Conservation (phyloP, 92 coral and sea anemone species). For the Plumapathes pennacea region DNA sequence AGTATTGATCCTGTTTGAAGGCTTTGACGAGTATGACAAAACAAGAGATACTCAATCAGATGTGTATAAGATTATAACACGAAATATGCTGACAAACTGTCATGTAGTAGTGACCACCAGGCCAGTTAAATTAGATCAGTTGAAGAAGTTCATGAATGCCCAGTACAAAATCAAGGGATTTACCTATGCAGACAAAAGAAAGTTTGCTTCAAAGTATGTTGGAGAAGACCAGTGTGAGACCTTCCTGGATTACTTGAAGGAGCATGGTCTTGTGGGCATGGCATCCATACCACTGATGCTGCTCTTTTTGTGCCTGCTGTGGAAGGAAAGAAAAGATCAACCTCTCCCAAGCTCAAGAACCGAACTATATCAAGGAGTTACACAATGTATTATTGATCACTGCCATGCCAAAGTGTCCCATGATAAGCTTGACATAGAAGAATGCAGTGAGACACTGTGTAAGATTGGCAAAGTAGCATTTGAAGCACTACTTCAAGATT, state of each 20-base stretch:
- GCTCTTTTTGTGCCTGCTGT: constrained; percentile 10
- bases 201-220: constrained; percentile 1
- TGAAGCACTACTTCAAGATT: constrained; percentile 14
- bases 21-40: constrained; percentile 6
- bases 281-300: constrained; percentile 7
- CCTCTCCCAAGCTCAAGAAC: constrained; percentile 1
- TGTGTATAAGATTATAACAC: constrained; percentile 1
- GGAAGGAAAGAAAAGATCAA: constrained; percentile 4
- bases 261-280: neutral
- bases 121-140: neutral
- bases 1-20: constrained; percentile 12
- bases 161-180: constrained; percentile 8
- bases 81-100: constrained; percentile 1
- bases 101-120: constrained; percentile 12
- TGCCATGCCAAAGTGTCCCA: neutral
- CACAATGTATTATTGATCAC: constrained; percentile 13
- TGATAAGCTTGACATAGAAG: neutral
- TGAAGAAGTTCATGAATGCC: neutral
- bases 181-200: neutral
- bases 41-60: neutral
- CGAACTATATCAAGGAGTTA: constrained; percentile 1
- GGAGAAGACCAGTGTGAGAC: too few relatives aligned
- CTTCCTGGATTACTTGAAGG: neutral
- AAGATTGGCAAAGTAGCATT: constrained; percentile 10
- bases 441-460: constrained; percentile 4